A percentile compares a stretch with the other conserved stretches of the same genome.
Conservation (phyloP, 1,140 invertebrate species). For the Drosophila virilis region DNA sequence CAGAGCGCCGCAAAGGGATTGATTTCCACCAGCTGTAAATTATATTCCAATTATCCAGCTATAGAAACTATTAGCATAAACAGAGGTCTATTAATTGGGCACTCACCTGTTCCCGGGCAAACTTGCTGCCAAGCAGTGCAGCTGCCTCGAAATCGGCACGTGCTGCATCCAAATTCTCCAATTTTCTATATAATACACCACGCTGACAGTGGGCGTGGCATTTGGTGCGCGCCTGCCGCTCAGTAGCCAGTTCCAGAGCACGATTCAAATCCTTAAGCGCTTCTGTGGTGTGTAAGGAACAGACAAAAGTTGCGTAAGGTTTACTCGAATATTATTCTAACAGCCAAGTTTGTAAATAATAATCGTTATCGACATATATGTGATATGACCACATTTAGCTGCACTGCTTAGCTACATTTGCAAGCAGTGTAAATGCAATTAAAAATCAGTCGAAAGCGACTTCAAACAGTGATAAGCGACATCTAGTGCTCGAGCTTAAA, state of each 20-base stretch:
- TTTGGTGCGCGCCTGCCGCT: conserved; percentile 86
- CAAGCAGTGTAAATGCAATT: neutral
- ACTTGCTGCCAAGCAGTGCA: conserved; percentile 89
- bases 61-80: too few relatives aligned
- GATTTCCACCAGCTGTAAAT: conserved; percentile 88
- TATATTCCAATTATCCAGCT: too few relatives aligned
- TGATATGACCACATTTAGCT: neutral
- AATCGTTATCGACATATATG: neutral
- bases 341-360: too few relatives aligned
- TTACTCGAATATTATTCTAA: too few relatives aligned
- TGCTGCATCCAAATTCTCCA: conserved; percentile 87
- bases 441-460: neutral
- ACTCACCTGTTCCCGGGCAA: conserved; percentile 89
- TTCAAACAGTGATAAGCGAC: conserved; percentile 7
- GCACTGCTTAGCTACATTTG: conserved; percentile 4
- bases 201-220: conserved; percentile 91
- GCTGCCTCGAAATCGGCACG: conserved; percentile 89
- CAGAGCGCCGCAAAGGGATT: conserved; percentile 95
- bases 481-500: conserved; percentile 1
- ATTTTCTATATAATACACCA: conserved; percentile 88
- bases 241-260: conserved; percentile 87
- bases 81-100: neutral
- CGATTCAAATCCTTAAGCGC: conserved; percentile 89
- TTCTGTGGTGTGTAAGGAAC: conserved; percentile 85
- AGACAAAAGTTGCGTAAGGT: neutral